These are phyloP conservation scores for Ascidia mentula DNA, from an alignment of 23 tunicate genomes.

Conservation along the genomic window DNA sequence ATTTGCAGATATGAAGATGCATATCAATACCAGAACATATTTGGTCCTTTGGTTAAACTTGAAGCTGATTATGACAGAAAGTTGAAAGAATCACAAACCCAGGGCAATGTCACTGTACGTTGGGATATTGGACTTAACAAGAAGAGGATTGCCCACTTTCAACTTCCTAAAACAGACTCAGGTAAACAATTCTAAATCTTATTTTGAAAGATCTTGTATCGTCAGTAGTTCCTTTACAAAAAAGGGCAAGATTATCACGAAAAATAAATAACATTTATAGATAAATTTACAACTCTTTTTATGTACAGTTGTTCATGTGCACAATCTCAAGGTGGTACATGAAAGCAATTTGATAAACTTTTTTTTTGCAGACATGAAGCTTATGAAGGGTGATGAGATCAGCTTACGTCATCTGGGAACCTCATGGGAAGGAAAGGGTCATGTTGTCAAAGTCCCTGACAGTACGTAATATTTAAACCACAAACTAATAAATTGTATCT, in stretches of 20 bases:
- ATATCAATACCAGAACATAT: constrained; percentile 96
- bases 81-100: constrained; percentile 94
- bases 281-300: too few relatives aligned
- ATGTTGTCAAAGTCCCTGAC: constrained; percentile 98
- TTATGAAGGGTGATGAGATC: constrained; percentile 97
- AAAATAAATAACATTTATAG: too few relatives aligned
- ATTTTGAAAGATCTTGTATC: neutral
- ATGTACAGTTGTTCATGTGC: too few relatives aligned
- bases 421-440: constrained; percentile 96
- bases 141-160: constrained; percentile 84
- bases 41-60: constrained; percentile 93
- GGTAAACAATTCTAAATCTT: too few relatives aligned
- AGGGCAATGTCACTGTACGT: constrained; percentile 73
- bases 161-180: constrained; percentile 94
- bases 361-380: constrained; percentile 82
- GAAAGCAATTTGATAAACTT: too few relatives aligned
- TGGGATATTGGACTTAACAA: constrained; percentile 97
- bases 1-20: constrained; percentile 88
- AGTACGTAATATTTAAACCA: too few relatives aligned
- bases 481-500: too few relatives aligned
- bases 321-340: too few relatives aligned
- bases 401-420: constrained; percentile 84
- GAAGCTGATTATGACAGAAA: constrained; percentile 96
- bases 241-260: too few relatives aligned
- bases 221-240: too few relatives aligned